phyloP scores from a whole-genome alignment of 2,797 vertebrate genomes.

The Pangasius sanitwongsei region DNA sequence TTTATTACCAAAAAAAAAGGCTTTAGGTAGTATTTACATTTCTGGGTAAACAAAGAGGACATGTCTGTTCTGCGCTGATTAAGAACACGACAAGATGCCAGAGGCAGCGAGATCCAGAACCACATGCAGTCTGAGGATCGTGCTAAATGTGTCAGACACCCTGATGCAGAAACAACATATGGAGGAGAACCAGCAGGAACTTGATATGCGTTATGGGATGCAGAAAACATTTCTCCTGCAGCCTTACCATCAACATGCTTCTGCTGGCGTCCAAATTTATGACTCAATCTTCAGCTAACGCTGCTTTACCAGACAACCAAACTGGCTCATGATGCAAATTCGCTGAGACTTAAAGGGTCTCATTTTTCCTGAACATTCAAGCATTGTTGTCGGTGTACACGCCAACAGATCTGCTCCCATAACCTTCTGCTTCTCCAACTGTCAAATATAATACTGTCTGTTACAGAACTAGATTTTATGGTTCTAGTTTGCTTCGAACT shows the following conservation, averaged over 20 bases:
- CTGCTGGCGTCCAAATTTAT: conserved; percentile 16
- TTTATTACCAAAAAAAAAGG: conserved; percentile 32
- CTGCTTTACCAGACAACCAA: conserved; percentile 18
- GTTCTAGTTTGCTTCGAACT: conserved; percentile 12
- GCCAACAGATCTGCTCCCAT: conserved; percentile 18
- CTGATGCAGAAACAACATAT: conserved; percentile 36
- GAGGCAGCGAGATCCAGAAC: conserved; percentile 40
- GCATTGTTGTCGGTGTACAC: not conserved
- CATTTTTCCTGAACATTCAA: conserved; percentile 9
- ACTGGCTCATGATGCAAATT: conserved; percentile 11
- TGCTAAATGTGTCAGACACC: conserved; percentile 37
- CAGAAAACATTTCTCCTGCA: conserved; percentile 23
- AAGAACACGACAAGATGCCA: conserved; percentile 35
- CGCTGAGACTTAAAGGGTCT: conserved; percentile 18
- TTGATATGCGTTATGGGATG: conserved; percentile 42
- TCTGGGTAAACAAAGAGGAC: conserved; percentile 34
- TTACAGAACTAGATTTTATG: not conserved
- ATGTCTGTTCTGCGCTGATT: conserved; percentile 41
- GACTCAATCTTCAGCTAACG: conserved; percentile 14
- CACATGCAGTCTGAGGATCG: conserved; percentile 42
- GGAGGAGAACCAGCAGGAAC: conserved; percentile 40
- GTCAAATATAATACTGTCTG: conserved; percentile 23
- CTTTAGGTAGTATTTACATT: conserved; percentile 55
- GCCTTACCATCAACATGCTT: conserved; percentile 7
- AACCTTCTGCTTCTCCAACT: not conserved